These are phyloP conservation scores for Luscinia megarhynchos DNA, from an alignment of 2,797 vertebrate species.

Conservation along the genomic window DNA sequence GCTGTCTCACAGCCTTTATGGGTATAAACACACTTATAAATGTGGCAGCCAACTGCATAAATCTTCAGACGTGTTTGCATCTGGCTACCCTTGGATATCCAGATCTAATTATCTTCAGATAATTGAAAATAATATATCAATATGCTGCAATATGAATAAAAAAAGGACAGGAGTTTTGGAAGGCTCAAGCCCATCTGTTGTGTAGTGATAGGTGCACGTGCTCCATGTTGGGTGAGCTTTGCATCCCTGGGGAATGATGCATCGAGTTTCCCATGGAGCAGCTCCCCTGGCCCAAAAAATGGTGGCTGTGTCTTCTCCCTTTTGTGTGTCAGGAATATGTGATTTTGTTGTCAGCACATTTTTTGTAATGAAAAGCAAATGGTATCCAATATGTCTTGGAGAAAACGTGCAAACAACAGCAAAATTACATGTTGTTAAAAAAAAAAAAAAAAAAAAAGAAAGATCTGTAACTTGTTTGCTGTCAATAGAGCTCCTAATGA, in stretches of 20 bases:
- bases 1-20: background rate
- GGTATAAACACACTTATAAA: background rate
- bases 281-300: conserved; percentile 23
- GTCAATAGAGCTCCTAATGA: conserved; percentile 77
- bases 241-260: background rate
- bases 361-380: conserved; percentile 80
- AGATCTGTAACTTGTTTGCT: conserved; percentile 77
- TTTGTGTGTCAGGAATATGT: conserved; percentile 75
- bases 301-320: conserved; percentile 65
- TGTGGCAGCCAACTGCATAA: conserved; percentile 8
- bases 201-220: background rate
- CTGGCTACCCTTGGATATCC: conserved; percentile 34
- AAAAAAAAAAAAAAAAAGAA: conserved; percentile 42
- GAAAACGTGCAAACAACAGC: conserved; percentile 77
- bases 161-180: conserved; percentile 2
- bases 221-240: background rate
- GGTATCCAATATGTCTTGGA: conserved; percentile 75
- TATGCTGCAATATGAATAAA: background rate
- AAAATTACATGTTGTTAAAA: conserved; percentile 78
- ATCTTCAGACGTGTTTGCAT: conserved; percentile 32
- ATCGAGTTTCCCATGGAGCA: background rate
- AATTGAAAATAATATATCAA: conserved; percentile 59
- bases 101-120: conserved; percentile 53
- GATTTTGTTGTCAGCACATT: conserved; percentile 80
- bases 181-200: background rate